These are phyloP conservation scores for Sanderia malayensis DNA, from an alignment of 30 jellyfish, hydroid and myxozoan species.

Conservation along the genomic window DNA sequence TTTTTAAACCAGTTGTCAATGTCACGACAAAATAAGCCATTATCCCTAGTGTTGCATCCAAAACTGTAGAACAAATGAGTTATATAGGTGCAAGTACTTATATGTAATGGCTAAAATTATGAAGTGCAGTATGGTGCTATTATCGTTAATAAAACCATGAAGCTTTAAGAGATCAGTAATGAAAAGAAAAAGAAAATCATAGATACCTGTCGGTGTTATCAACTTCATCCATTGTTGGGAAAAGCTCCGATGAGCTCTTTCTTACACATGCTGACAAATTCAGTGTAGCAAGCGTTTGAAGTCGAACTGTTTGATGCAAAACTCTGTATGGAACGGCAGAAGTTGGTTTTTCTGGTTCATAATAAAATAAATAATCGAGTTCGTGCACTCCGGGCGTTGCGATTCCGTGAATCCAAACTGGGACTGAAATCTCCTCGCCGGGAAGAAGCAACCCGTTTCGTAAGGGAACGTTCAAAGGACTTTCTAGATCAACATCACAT, in stretches of 20 bases:
- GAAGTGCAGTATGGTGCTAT: no score
- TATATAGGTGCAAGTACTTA: no score
- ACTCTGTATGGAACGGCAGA: constrained; percentile 71
- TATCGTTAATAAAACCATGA: no score
- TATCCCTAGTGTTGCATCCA: no score
- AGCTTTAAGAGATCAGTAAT: no score
- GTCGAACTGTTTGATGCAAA: constrained; percentile 74
- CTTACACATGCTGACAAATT: constrained; percentile 41
- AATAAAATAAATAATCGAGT: constrained; percentile 73
- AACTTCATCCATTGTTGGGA: not conserved
- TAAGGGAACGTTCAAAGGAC: constrained; percentile 60
- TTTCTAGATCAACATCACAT: not conserved
- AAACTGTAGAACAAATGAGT: no score
- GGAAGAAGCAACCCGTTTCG: constrained; percentile 55
- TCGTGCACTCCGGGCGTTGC: constrained; percentile 89
- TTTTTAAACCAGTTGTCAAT: no score
- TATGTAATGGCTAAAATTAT: no score
- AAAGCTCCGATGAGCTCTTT: constrained; percentile 24
- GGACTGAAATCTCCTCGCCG: constrained; percentile 64
- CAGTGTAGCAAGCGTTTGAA: constrained; percentile 83
- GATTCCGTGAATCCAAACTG: constrained; percentile 68
- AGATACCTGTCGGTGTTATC: no score
- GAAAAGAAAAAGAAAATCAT: not conserved
- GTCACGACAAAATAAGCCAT: no score
- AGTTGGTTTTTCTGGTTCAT: constrained; percentile 63